A percentile compares a stretch with the other conserved stretches of the same genome.
Conservation (phyloP, 2,113 vertebrate genomes). For the Symphodus melops region DNA sequence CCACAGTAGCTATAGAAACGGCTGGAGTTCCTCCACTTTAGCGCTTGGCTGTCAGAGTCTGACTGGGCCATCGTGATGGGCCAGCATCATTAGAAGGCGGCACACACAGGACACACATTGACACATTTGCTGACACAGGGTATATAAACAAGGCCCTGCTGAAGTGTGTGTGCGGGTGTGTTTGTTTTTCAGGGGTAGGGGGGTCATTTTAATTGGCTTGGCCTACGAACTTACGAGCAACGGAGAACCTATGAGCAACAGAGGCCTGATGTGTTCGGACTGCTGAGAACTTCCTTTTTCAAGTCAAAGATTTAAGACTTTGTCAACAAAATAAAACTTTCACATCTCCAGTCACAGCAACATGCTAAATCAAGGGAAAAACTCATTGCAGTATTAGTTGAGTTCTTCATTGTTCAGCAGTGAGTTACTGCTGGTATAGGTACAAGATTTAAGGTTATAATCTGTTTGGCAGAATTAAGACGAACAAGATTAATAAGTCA, state of each 20-base stretch:
- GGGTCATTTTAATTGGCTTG: conserved; percentile 81
- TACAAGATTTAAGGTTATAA: conserved; percentile 40
- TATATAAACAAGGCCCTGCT: conserved; percentile 68
- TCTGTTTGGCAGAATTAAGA: conserved; percentile 21
- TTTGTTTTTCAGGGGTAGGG: conserved; percentile 73
- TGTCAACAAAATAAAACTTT: conserved; percentile 66
- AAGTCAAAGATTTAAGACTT: conserved; percentile 57
- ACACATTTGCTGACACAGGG: conserved; percentile 78
- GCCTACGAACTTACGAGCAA: conserved; percentile 62
- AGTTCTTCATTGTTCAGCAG: conserved; percentile 15
- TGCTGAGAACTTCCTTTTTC: conserved; percentile 57
- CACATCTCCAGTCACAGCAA: conserved; percentile 35
- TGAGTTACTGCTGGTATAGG: conserved; percentile 11
- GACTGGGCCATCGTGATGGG: conserved; percentile 73
- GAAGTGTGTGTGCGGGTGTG: conserved; percentile 50
- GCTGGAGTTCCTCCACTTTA: conserved; percentile 82
- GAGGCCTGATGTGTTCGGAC: conserved; percentile 72
- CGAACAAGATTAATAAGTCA: conserved; percentile 41
- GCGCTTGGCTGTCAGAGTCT: conserved; percentile 79
- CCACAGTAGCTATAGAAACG: conserved; percentile 80
- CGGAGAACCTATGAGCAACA: conserved; percentile 62
- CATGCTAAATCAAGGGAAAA: conserved; percentile 43
- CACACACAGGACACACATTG: conserved; percentile 73
- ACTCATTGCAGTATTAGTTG: background rate
- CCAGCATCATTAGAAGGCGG: conserved; percentile 80